These are phyloP conservation scores for Cromileptes altivelis DNA, from an alignment of 2,113 vertebrate genomes.

Conservation along the genomic window DNA sequence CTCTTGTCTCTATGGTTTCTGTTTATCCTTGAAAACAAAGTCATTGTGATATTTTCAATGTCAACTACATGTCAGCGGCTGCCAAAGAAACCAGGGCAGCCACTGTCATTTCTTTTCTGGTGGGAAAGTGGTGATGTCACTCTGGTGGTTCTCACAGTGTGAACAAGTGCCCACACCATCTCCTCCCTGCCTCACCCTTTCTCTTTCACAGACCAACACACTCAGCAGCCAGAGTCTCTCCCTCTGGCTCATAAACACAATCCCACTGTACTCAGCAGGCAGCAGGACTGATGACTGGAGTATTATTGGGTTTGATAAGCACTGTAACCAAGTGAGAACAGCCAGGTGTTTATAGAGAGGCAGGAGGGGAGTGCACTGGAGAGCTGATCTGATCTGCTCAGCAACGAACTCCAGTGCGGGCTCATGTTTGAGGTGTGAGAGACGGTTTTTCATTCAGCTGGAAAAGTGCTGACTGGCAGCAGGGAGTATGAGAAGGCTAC, in stretches of 20 bases:
- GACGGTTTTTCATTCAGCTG: slow-evolving; percentile 66
- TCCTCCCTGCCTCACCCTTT: slow-evolving; percentile 47
- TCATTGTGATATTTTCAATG: slow-evolving; percentile 28
- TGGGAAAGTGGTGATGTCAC: slow-evolving; percentile 71
- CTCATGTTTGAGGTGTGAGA: slow-evolving; percentile 55
- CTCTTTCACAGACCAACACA: slow-evolving; percentile 24
- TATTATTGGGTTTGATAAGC: slow-evolving; percentile 54
- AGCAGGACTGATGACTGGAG: slow-evolving; percentile 69
- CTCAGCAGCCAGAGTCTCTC: slow-evolving; percentile 40
- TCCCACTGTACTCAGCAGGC: slow-evolving; percentile 71
- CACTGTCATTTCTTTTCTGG: slow-evolving; percentile 40
- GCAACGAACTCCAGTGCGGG: not conserved
- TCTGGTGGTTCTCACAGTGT: slow-evolving; percentile 56
- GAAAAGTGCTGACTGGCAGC: slow-evolving; percentile 73
- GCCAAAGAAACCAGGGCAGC: slow-evolving; percentile 28
- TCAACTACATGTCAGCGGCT: slow-evolving; percentile 14
- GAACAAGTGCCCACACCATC: slow-evolving; percentile 36
- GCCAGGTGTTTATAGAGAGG: slow-evolving; percentile 58
- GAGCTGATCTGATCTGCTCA: slow-evolving; percentile 22
- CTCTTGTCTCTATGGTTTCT: slow-evolving; percentile 6
- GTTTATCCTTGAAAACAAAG: slow-evolving; percentile 15
- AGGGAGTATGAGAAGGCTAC: slow-evolving; percentile 57
- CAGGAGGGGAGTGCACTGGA: not conserved
- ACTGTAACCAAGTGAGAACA: slow-evolving; percentile 34
- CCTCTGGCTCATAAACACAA: slow-evolving; percentile 60